phyloP scores from a whole-genome alignment of 2,888 invertebrate genomes.

The Eledona agricola region DNA sequence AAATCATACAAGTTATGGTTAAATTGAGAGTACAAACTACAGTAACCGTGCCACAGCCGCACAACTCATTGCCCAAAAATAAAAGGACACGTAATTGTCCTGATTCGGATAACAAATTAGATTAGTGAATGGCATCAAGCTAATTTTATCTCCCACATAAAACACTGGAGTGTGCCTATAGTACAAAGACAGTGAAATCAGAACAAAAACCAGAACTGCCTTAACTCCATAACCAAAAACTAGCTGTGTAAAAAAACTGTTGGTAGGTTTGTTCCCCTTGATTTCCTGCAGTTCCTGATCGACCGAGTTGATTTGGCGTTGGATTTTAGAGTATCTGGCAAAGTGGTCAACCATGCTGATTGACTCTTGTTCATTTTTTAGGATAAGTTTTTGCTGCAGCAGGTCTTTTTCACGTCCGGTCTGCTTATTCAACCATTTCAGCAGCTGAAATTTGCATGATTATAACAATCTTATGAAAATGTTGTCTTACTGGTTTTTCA shows the following conservation, averaged over 20 bases:
- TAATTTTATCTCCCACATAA: conserved; percentile 14
- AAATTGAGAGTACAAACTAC: neutral
- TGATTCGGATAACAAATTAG: conserved; percentile 34
- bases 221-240: conserved; percentile 60
- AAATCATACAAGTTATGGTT: too few species aligned
- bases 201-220: conserved; percentile 55
- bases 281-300: conserved; percentile 63
- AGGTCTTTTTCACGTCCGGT: conserved; percentile 62
- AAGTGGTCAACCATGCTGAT: conserved; percentile 70
- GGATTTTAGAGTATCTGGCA: conserved; percentile 68
- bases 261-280: conserved; percentile 43
- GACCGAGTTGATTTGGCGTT: conserved; percentile 67
- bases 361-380: conserved; percentile 64
- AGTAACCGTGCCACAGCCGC: conserved; percentile 16
- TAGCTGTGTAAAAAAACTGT: conserved; percentile 45
- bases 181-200: conserved; percentile 60
- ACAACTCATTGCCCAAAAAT: conserved; percentile 32
- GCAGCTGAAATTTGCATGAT: conserved; percentile 66
- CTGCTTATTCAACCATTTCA: conserved; percentile 64
- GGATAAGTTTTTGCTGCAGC: conserved; percentile 60
- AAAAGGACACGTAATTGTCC: conserved; percentile 26
- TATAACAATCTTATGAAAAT: too few species aligned
- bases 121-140: conserved; percentile 25
- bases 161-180: conserved; percentile 60
- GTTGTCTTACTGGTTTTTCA: conserved; percentile 67